These are phyloP conservation scores for Erebia ligea DNA, from an alignment of 2,888 invertebrate species.

Conservation along the genomic window DNA sequence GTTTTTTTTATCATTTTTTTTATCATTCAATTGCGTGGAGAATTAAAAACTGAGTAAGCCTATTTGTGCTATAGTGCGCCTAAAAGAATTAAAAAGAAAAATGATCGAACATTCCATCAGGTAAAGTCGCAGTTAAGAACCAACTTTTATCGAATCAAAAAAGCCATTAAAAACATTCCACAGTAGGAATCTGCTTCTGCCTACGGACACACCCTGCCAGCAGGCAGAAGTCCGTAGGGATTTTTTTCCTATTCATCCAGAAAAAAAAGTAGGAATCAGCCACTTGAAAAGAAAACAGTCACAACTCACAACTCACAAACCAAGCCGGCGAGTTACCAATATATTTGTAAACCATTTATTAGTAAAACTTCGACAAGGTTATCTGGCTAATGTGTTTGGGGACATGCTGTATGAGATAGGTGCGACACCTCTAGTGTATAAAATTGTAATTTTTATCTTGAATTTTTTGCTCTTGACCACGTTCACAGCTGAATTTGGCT, in stretches of 20 bases:
- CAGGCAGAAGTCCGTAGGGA: too few relatives aligned
- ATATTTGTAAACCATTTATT: constrained; percentile 68
- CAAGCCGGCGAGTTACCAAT: not conserved
- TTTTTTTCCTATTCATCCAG: too few relatives aligned
- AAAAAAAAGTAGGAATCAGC: constrained; percentile 65
- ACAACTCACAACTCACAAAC: not conserved
- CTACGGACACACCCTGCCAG: too few relatives aligned
- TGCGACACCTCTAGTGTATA: constrained; percentile 40
- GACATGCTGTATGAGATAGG: constrained; percentile 64
- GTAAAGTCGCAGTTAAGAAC: not conserved
- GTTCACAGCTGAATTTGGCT: not conserved
- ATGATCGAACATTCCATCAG: too few relatives aligned
- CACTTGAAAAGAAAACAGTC: constrained; percentile 60
- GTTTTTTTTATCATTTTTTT: too few relatives aligned
- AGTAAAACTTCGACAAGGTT: constrained; percentile 53
- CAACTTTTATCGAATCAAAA: constrained; percentile 37
- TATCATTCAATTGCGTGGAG: too few relatives aligned
- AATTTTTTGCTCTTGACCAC: not conserved
- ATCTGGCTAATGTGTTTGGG: constrained; percentile 54
- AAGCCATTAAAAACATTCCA: constrained; percentile 77
- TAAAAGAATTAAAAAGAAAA: too few relatives aligned
- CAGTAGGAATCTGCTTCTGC: constrained; percentile 62
- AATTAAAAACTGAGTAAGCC: too few relatives aligned
- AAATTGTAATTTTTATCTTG: constrained; percentile 5
- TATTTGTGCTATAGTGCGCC: too few relatives aligned